These are phyloP conservation scores for Idaea dimidiata DNA, from an alignment of 2,888 invertebrate genomes.

Conservation along the genomic window DNA sequence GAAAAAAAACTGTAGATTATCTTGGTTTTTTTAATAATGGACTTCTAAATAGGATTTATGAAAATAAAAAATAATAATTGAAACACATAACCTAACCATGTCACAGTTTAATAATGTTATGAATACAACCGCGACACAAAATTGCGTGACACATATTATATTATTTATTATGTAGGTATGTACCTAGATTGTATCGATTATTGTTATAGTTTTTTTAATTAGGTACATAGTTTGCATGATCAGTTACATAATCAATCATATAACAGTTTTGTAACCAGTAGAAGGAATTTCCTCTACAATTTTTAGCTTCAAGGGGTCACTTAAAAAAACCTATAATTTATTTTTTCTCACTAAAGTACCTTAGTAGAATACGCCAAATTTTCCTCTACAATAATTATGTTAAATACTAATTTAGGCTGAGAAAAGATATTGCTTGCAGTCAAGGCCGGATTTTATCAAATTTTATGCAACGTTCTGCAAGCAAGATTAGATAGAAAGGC, in stretches of 20 bases:
- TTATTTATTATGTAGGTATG: neutral
- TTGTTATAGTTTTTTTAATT: neutral
- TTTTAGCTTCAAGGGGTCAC: no score
- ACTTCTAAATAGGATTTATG: no score
- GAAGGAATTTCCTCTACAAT: no score
- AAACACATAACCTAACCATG: no score
- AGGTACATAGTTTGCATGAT: neutral
- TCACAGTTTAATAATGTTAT: no score
- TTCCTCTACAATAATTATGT: neutral
- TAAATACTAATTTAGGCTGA: constrained; percentile 29
- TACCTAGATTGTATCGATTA: neutral
- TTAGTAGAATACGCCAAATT: no score
- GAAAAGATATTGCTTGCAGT: constrained; percentile 49
- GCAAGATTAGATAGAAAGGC: constrained; percentile 62
- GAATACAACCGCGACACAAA: neutral
- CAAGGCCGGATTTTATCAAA: constrained; percentile 61
- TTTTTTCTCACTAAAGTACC: no score
- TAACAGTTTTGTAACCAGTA: neutral
- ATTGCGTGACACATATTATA: neutral
- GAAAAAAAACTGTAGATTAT: no score
- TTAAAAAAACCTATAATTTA: no score
- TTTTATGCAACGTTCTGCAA: constrained; percentile 50
- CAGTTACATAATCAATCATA: neutral
- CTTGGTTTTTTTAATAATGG: no score
- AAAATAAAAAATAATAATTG: no score